Conservation (phyloP, 2,888 invertebrate genomes). For the Cheilosia variabilis region DNA sequence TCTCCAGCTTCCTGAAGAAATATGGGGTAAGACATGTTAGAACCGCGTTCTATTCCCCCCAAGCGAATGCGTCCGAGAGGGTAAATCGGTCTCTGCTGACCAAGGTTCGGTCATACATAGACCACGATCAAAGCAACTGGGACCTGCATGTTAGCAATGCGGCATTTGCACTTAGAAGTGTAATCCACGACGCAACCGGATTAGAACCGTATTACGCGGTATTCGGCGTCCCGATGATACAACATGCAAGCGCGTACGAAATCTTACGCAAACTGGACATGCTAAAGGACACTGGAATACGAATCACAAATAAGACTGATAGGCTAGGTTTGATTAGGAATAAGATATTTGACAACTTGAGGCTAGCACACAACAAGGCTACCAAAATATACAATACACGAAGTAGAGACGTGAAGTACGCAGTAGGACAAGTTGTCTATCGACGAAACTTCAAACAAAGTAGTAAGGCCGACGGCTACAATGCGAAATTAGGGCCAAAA, state of each 20-base stretch:
- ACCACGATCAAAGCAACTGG: constrained; percentile 40
- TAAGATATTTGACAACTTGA: background rate
- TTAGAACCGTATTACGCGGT: constrained; percentile 54
- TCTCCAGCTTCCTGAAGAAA: constrained; percentile 23
- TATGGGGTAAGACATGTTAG: constrained; percentile 52
- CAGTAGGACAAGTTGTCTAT: too few relatives aligned
- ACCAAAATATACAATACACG: background rate
- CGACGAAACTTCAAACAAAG: too few relatives aligned
- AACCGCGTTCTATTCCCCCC: constrained; percentile 53
- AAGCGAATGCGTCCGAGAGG: constrained; percentile 53
- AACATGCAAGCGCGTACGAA: background rate
- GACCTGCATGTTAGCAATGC: constrained; percentile 41
- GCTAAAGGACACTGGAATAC: background rate
- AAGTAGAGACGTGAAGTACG: background rate
- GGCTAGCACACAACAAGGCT: background rate
- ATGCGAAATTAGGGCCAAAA: too few relatives aligned
- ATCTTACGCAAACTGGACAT: too few relatives aligned
- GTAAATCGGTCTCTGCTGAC: constrained; percentile 37
- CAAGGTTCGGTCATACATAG: constrained; percentile 31
- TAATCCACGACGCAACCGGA: constrained; percentile 33
- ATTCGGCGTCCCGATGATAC: constrained; percentile 35
- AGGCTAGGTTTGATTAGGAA: background rate
- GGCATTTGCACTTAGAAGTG: constrained; percentile 37
- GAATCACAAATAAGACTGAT: background rate
- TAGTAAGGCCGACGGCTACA: too few relatives aligned